phyloP scores from a whole-genome alignment of 2,797 vertebrate species.

The Enteromius thamalakanensis region DNA sequence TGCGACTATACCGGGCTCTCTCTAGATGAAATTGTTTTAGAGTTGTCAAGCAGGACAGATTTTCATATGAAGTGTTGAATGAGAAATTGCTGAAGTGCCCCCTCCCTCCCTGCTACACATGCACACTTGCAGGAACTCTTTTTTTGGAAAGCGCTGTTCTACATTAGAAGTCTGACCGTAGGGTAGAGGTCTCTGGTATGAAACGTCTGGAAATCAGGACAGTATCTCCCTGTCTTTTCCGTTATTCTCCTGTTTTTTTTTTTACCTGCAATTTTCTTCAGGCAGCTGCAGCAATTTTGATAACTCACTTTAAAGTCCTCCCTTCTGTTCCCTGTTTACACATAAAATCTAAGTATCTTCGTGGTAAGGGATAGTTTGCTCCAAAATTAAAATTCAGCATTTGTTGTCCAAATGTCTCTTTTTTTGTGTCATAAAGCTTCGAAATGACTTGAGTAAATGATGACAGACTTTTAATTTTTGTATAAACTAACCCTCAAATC shows the following conservation, averaged over 20 bases:
- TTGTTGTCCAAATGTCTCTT: background rate
- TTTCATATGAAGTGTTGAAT: slow-evolving; percentile 44
- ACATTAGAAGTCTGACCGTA: slow-evolving; percentile 45
- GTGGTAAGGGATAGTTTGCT: background rate
- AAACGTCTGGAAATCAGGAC: slow-evolving; percentile 48
- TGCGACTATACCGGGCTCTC: slow-evolving; percentile 9
- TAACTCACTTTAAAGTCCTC: slow-evolving; percentile 43
- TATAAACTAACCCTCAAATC: background rate
- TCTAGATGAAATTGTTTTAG: slow-evolving; percentile 34
- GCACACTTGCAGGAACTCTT: slow-evolving; percentile 11
- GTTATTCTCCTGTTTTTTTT: slow-evolving; percentile 14
- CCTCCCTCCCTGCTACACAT: slow-evolving; percentile 1
- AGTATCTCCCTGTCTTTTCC: slow-evolving; percentile 46
- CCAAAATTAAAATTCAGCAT: background rate
- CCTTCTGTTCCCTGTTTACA: slow-evolving; percentile 41
- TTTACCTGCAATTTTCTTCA: slow-evolving; percentile 24
- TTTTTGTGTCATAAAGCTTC: background rate
- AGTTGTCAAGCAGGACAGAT: slow-evolving; percentile 40
- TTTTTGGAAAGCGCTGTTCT: slow-evolving; percentile 56
- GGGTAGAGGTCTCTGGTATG: slow-evolving; percentile 20
- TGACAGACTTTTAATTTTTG: background rate
- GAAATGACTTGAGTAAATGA: background rate
- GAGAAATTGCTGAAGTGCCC: slow-evolving; percentile 42
- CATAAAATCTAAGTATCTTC: slow-evolving; percentile 36
- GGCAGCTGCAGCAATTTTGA: slow-evolving; percentile 42